phyloP scores from a whole-genome alignment of 2,113 vertebrate genomes.

The Gallinago media region DNA sequence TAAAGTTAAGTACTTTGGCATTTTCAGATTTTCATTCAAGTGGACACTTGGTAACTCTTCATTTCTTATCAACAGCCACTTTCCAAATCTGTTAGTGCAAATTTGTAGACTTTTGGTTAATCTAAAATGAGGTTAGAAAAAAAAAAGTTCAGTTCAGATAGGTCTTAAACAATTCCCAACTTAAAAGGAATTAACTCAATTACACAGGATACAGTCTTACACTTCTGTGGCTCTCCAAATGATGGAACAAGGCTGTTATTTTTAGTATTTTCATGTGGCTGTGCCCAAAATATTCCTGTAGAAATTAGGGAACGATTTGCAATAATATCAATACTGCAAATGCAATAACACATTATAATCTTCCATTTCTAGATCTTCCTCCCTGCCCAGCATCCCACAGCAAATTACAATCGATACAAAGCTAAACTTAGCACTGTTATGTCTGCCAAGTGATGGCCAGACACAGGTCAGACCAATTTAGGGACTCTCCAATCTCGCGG shows the following conservation, averaged over 20 bases:
- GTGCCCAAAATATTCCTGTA: constrained; percentile 37
- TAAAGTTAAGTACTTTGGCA: background rate
- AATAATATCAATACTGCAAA: constrained; percentile 60
- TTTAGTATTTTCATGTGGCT: constrained; percentile 26
- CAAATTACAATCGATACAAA: constrained; percentile 50
- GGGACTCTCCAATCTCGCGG: background rate
- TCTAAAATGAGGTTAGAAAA: constrained; percentile 7
- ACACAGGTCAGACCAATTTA: constrained; percentile 10
- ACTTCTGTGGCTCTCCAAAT: background rate
- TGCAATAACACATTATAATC: constrained; percentile 60
- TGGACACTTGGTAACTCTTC: background rate
- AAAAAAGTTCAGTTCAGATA: background rate
- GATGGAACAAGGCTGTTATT: background rate
- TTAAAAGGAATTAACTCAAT: constrained; percentile 24
- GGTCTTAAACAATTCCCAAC: background rate
- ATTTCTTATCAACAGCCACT: background rate
- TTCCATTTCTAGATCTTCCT: constrained; percentile 38
- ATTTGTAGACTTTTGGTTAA: background rate
- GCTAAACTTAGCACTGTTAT: constrained; percentile 61
- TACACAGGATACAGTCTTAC: background rate
- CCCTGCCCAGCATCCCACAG: constrained; percentile 26
- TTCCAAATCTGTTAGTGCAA: background rate
- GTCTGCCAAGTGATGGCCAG: constrained; percentile 37
- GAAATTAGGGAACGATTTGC: constrained; percentile 50
- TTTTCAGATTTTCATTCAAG: background rate